Conservation (phyloP, 1,140 invertebrate species). For the Chelonus insularis region DNA sequence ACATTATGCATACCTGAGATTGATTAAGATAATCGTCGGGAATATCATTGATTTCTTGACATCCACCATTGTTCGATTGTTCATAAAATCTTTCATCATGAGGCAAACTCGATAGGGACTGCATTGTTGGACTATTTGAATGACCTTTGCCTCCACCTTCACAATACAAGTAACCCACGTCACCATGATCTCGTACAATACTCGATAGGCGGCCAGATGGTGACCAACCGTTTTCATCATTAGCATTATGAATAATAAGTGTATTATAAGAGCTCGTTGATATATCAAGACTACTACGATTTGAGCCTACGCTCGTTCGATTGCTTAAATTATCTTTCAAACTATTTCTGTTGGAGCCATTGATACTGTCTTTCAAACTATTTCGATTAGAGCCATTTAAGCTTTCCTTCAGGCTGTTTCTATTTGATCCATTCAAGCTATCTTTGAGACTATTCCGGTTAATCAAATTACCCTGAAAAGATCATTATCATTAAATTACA, state of each 20-base stretch:
- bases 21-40: conserved; percentile 84
- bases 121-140: conserved; percentile 57
- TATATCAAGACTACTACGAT: conserved; percentile 73
- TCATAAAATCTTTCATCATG: conserved; percentile 57
- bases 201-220: conserved; percentile 59
- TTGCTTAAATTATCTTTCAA: conserved; percentile 58
- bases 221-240: conserved; percentile 69
- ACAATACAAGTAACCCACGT: conserved; percentile 55
- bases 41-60: conserved; percentile 81
- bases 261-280: conserved; percentile 80
- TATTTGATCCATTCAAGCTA: conserved; percentile 65
- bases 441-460: conserved; percentile 58
- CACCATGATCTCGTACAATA: conserved; percentile 52
- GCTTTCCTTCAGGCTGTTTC: conserved; percentile 68
- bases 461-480: conserved; percentile 54
- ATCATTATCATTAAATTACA: too few species aligned
- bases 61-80: conserved; percentile 50
- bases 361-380: conserved; percentile 71
- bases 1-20: conserved; percentile 61
- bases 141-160: conserved; percentile 59
- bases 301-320: conserved; percentile 62
- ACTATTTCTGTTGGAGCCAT: conserved; percentile 64
- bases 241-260: conserved; percentile 76
- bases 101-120: conserved; percentile 51
- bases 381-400: conserved; percentile 67